Evolutionary conservation across 2,113 vertebrate species (phyloP).

Genomic region (rat (Rattus norvegicus)): GRCr8 NC_086023.1:144306501-144307000

Average conservation of each 20-base stretch:
- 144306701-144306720: not conserved
- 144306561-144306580: not conserved
- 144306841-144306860: not conserved
- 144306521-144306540: not conserved
- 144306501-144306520: not conserved
- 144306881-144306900: not conserved
- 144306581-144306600: not conserved
- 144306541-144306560: not conserved
- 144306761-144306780: not conserved
- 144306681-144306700: not conserved
- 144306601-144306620: not conserved
- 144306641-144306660: not conserved
- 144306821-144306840: not conserved
- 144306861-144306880: not conserved
- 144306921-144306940: not conserved
- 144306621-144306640: not conserved
- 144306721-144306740: not conserved
- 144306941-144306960: not conserved
- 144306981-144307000: not conserved
- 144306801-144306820: not conserved
- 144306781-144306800: not conserved
- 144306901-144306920: not conserved
- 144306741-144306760: not conserved
- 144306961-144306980: not conserved
- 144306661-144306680: not conserved